These are phyloP conservation scores for Thyatira batis DNA, from an alignment of 2,888 invertebrate species.

Conservation along the genomic window DNA sequence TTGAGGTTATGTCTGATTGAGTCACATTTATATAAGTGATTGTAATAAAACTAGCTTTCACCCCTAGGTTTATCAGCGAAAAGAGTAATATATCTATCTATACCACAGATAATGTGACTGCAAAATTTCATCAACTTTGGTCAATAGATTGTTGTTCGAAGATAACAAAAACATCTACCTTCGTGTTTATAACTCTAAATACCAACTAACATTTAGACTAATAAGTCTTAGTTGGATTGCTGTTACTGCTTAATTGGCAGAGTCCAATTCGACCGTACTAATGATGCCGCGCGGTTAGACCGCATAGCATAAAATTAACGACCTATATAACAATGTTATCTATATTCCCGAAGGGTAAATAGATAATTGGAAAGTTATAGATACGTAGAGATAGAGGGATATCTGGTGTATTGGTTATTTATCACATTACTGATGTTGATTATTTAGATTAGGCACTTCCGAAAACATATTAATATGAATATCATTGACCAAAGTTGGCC, in stretches of 20 bases:
- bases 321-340: background rate
- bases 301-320: background rate
- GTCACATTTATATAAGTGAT: no score
- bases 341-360: conserved; percentile 17
- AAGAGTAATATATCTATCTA: no score
- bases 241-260: background rate
- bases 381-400: conserved; percentile 8
- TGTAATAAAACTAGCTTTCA: no score
- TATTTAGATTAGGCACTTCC: background rate
- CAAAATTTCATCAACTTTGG: no score
- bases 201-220: no score
- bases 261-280: background rate
- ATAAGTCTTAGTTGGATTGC: no score
- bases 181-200: no score
- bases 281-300: background rate
- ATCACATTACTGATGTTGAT: background rate
- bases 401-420: background rate
- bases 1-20: no score
- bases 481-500: background rate
- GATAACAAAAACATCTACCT: no score
- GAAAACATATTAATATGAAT: background rate
- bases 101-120: no score
- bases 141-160: no score
- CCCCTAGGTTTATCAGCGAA: no score
- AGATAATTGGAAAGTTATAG: conserved; percentile 20